These are phyloP conservation scores for Indri indri DNA, from an alignment of 2,113 vertebrate species.

Conservation along the genomic window DNA sequence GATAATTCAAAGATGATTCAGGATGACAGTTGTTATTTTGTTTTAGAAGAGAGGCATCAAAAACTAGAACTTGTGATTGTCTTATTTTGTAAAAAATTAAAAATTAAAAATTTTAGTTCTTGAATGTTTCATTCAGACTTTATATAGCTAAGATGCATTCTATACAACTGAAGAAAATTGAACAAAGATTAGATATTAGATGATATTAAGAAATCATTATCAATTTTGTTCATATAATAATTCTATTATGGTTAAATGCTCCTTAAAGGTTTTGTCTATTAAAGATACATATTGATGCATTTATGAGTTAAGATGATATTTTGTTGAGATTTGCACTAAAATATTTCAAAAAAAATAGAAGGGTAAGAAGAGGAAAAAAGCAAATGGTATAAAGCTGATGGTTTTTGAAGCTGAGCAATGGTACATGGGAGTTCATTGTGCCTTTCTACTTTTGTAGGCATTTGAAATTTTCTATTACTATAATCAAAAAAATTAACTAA, in stretches of 20 bases:
- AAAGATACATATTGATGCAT: not conserved
- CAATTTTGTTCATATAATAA: not conserved
- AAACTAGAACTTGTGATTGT: constrained; percentile 18
- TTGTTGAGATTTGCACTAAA: not conserved
- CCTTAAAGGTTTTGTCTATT: not conserved
- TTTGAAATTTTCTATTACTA: not conserved
- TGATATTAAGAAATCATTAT: not conserved
- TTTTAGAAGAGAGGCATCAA: not conserved
- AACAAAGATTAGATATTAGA: not conserved
- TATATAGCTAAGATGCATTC: constrained; percentile 10
- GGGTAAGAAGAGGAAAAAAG: not conserved
- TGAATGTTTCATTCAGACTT: constrained; percentile 28
- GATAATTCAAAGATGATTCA: constrained; percentile 50
- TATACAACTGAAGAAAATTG: not conserved
- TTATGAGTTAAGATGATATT: not conserved
- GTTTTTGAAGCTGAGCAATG: not conserved
- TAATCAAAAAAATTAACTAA: constrained; percentile 23
- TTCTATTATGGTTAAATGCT: not conserved
- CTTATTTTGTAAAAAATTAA: too few relatives aligned
- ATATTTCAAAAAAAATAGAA: not conserved
- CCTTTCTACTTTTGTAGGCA: not conserved
- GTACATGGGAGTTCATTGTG: not conserved
- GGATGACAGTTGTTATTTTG: constrained; percentile 6
- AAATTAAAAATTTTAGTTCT: constrained; percentile 61
- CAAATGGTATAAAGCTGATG: not conserved